Base-by-base conservation (phyloP, 2,113 vertebrate genomes). In the Phaetusa simplex region DNA sequence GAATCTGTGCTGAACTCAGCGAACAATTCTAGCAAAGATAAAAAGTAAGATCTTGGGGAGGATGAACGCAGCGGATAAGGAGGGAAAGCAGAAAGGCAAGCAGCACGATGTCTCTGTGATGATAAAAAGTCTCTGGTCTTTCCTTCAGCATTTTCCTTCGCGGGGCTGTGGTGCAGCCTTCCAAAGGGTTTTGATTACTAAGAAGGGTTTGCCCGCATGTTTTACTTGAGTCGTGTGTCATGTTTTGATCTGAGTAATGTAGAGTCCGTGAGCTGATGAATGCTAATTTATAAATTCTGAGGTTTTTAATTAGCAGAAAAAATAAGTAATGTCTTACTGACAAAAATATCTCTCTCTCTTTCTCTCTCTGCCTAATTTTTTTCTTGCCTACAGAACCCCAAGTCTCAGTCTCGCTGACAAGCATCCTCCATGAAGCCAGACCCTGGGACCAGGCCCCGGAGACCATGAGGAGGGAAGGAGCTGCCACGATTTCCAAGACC, bases 351-450 rank as follows among this genome's bases (percentile, higher is more conserved):
- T 24, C 19, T 47, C 1, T 8, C 11, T 21, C 7, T 55, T 14
- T 42, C 12, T 40, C 5, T 8, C 20, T 20, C 5, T 43, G 17
- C n/a, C 4, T 6, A 0, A 14, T 4, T 8, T 20, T 8, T 26
- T 21, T 32, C 40, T 24, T 6, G 1, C 52, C 38, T 12, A 4
- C 52, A 32, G 67, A 56, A 6, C 23, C 21, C 43, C 36, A 21
- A 22, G 14, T 14, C 64, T 12, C 17, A 18, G 3, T 22, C 45
- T 7, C 1, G 1, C 45, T 16, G n/a, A 10, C 0, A 3, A 71
- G 38, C 36, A 32, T 6, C 32, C 5, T 12, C 34, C 14, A 4
- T 5, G 26, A 26, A 53, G 18, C 12, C 2, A 8, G 27, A 12
- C 16, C 62, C 52, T 18, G 17, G 65, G 62, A 17, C 0, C 1